Base-by-base conservation (phyloP, 2,797 vertebrate species). In the Capromys pilorides region DNA sequence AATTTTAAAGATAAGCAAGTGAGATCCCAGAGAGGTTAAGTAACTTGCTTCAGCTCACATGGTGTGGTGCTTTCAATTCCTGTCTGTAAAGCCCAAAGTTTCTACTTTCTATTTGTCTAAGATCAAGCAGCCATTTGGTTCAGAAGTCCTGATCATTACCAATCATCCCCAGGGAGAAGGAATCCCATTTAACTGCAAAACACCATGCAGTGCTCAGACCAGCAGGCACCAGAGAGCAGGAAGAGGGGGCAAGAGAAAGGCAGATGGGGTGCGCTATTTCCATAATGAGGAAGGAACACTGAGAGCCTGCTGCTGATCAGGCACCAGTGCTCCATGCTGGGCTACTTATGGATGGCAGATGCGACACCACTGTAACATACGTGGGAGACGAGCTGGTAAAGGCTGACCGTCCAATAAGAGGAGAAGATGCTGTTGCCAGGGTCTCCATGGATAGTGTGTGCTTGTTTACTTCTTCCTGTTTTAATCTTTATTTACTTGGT, bases 1-100 rank as follows among this genome's bases (percentile, higher is more conserved):
- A n/a, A 67, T 59, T 57, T 86, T 39, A 66, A 83, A 91, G 61
- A 62, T 19, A 79, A 61, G 41, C 45, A 69, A 78, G 62, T 45
- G 9, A 11, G n/a, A 57, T 22, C 12, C 28, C 6, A n/a, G 71
- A 57, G 59, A 78, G 41, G 21, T 51, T n/a, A n/a, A 6, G 12
- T 57, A 24, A 85, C 51, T 51, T 83, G 12, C 22, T 33, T 7
- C 4, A 1, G n/a, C 31, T 10, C 62, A 51, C 1, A 21, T 24
- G 26, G 24, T 28, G 12, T 26, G 26, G 41, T 49, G 1, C 61
- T 67, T 62, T n/a, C 9, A 45, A 79, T 21, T 19, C 31, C 0
- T 14, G 11, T 73, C 82, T 64, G 10, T 71, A 10, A 41, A 91
- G 67, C 31, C 75, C 67, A 59, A 80, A 3, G 6, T 28, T 36